Evolutionary conservation across 2,888 invertebrate species (phyloP).

Genomic region (Blastobasis adustella): DNA sequence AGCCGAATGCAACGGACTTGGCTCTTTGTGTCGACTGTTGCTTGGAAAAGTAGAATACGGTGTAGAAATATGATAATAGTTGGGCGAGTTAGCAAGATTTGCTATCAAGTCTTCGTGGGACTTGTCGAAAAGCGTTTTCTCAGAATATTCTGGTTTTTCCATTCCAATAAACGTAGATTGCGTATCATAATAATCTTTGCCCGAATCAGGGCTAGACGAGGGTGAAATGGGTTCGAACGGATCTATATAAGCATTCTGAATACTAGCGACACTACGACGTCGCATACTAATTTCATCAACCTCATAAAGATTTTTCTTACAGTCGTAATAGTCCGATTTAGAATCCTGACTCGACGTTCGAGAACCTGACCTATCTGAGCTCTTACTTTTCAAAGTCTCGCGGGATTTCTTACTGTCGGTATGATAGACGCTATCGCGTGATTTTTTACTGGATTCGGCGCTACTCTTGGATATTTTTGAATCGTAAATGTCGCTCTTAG

Average conservation of each 20-base stretch:
- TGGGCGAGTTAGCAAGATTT: slow-evolving; percentile 62
- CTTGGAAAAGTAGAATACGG: slow-evolving; percentile 78
- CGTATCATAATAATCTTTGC: slow-evolving; percentile 77
- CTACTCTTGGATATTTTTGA: slow-evolving; percentile 79
- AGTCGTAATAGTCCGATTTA: slow-evolving; percentile 82
- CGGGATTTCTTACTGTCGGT: slow-evolving; percentile 80
- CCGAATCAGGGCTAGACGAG: slow-evolving; percentile 81
- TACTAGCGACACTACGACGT: slow-evolving; percentile 48
- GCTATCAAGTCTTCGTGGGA: slow-evolving; percentile 77
- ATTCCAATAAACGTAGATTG: slow-evolving; percentile 58
- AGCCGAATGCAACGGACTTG: slow-evolving; percentile 78
- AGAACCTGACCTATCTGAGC: slow-evolving; percentile 75
- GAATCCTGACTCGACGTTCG: slow-evolving; percentile 82
- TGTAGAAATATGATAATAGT: slow-evolving; percentile 73
- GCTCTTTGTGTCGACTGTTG: slow-evolving; percentile 71
- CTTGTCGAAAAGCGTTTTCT: slow-evolving; percentile 69
- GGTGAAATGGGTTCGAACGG: slow-evolving; percentile 70
- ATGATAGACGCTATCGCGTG: slow-evolving; percentile 77
- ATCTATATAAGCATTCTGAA: slow-evolving; percentile 57
- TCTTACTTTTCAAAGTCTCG: slow-evolving; percentile 77
- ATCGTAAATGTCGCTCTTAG: slow-evolving; percentile 81
- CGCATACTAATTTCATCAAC: slow-evolving; percentile 45
- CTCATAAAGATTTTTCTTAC: slow-evolving; percentile 71
- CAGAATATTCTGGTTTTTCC: slow-evolving; percentile 65
- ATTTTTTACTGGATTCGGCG: slow-evolving; percentile 78